A percentile compares a stretch with the other conserved stretches of the same genome.
Evolutionary conservation across 2,888 invertebrate species (phyloP).

Genomic region (Metopia argyrocephala): DNA sequence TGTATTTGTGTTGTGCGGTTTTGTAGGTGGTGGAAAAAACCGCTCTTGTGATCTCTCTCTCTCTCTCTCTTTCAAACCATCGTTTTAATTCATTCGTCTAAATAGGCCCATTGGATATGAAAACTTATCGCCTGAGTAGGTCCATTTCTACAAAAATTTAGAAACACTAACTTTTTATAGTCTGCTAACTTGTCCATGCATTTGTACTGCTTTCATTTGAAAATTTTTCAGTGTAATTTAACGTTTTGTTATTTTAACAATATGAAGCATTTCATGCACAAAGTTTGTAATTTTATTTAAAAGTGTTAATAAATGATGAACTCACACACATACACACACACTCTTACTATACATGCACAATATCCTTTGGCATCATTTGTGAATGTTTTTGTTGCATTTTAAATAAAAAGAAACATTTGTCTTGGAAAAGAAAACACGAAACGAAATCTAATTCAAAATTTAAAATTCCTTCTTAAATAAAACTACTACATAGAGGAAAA

Average conservation of each 20-base stretch:
- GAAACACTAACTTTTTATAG: no score
- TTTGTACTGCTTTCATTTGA: not conserved
- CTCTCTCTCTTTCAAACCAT: no score
- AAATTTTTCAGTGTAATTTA: not conserved
- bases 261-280: slow-evolving; percentile 53
- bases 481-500: no score
- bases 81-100: no score
- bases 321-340: not conserved
- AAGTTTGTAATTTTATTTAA: slow-evolving; percentile 63
- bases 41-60: no score
- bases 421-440: not conserved
- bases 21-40: no score
- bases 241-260: not conserved
- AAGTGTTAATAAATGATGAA: slow-evolving; percentile 64
- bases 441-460: not conserved
- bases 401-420: not conserved
- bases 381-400: not conserved
- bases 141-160: no score
- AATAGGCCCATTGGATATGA: no score
- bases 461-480: no score
- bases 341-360: slow-evolving; percentile 2
- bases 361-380: not conserved
- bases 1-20: no score
- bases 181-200: no score
- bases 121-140: no score